Conservation (phyloP, 2,888 invertebrate genomes). For the Drosophila testacea region DNA sequence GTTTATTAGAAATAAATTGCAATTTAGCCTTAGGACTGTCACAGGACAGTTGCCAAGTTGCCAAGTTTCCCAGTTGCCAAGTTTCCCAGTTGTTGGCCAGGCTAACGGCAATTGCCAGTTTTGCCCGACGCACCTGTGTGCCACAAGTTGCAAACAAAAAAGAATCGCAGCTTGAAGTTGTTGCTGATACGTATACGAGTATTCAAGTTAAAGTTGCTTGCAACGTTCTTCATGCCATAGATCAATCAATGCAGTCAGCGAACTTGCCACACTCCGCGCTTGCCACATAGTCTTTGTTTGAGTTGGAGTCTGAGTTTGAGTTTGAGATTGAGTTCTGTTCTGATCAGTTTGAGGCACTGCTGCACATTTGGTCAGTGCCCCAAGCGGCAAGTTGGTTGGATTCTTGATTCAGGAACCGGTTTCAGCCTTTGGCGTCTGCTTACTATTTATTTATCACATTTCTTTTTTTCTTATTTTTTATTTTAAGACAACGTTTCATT, state of each 20-base stretch:
- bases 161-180: constrained; percentile 23
- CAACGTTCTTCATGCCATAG: constrained; percentile 75
- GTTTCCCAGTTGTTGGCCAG: neutral
- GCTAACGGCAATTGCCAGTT: constrained; percentile 64
- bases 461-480: constrained; percentile 56
- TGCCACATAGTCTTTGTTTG: constrained; percentile 38
- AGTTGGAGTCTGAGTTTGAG: constrained; percentile 1
- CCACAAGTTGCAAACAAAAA: constrained; percentile 18
- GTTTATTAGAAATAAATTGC: constrained; percentile 81
- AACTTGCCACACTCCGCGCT: constrained; percentile 17
- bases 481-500: constrained; percentile 53
- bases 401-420: constrained; percentile 70
- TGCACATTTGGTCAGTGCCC: constrained; percentile 68
- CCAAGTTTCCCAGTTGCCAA: neutral
- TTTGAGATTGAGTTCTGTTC: constrained; percentile 26
- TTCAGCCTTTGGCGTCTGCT: constrained; percentile 46
- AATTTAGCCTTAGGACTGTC: constrained; percentile 65
- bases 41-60: constrained; percentile 3
- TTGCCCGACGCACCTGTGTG: constrained; percentile 58
- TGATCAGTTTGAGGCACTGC: constrained; percentile 41
- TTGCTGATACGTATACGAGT: constrained; percentile 8
- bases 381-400: constrained; percentile 73
- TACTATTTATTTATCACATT: constrained; percentile 79
- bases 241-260: constrained; percentile 74
- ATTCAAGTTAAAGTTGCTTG: constrained; percentile 52